Evolutionary conservation across 2,888 invertebrate genomes (phyloP).

Genomic region (Eupithecia subfuscata): DNA sequence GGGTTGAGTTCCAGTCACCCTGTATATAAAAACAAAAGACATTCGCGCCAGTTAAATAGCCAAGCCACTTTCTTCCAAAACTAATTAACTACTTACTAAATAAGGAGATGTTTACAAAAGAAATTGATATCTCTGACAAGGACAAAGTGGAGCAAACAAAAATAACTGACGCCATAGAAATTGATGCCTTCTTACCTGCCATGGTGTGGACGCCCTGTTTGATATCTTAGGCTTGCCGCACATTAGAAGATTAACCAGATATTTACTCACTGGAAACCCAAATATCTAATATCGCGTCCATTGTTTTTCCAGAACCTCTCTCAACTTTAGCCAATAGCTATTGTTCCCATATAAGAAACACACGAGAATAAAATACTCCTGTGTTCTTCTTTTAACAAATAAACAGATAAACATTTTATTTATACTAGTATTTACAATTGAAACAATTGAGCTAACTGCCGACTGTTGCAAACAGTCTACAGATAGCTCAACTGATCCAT

Average conservation of each 20-base stretch:
- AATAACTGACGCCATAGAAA: not conserved
- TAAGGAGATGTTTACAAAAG: not conserved
- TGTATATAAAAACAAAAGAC: not conserved
- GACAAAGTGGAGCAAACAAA: not conserved
- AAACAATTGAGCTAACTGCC: too few relatives aligned
- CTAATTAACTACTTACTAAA: not conserved
- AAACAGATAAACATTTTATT: too few relatives aligned
- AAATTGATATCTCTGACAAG: slow-evolving; percentile 8
- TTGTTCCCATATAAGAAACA: not conserved
- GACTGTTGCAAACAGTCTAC: too few relatives aligned
- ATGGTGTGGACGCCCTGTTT: not conserved
- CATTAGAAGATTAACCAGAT: slow-evolving; percentile 1
- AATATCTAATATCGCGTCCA: not conserved
- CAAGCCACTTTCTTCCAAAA: not conserved
- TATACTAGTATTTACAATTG: too few relatives aligned
- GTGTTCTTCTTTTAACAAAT: too few relatives aligned
- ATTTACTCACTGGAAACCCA: not conserved
- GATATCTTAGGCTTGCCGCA: slow-evolving; percentile 2
- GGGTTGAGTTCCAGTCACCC: too few relatives aligned
- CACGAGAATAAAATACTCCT: not conserved
- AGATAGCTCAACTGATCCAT: too few relatives aligned
- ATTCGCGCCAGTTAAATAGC: not conserved
- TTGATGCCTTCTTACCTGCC: not conserved
- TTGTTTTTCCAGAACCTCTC: not conserved
- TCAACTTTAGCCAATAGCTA: not conserved